Evolutionary conservation across 2,797 vertebrate genomes (phyloP).

Genomic region (Eleutherodactylus coqui): DNA sequence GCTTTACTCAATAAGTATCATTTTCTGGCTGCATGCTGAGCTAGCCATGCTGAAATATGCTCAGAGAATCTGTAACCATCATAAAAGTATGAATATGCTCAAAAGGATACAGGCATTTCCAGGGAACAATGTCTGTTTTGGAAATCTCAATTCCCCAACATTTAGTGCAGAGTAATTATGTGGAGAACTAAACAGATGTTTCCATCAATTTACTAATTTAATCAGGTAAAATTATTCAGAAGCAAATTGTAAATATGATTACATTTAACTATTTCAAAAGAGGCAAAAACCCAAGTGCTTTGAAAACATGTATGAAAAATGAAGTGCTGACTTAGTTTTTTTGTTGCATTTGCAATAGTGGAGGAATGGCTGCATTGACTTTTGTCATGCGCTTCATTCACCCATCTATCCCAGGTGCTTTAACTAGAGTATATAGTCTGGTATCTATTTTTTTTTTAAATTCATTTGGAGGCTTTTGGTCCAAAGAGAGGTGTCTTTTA

Average conservation of each 20-base stretch:
- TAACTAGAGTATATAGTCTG: no score
- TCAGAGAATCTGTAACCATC: slow-evolving; percentile 12
- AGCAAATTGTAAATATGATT: slow-evolving; percentile 56
- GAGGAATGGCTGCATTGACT: no score
- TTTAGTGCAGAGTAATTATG: slow-evolving; percentile 52
- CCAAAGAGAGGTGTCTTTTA: no score
- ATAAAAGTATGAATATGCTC: slow-evolving; percentile 18
- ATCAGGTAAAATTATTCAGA: slow-evolving; percentile 55
- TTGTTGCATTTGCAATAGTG: no score
- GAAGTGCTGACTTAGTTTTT: no score
- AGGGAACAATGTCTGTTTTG: slow-evolving; percentile 43
- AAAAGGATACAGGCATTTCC: background rate
- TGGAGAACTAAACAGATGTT: slow-evolving; percentile 55
- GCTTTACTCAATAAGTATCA: slow-evolving; percentile 30
- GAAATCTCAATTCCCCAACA: slow-evolving; percentile 52
- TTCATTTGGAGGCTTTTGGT: no score
- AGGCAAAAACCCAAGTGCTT: slow-evolving; percentile 31
- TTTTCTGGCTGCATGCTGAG: slow-evolving; percentile 31
- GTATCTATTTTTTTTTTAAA: no score
- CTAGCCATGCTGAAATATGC: slow-evolving; percentile 25
- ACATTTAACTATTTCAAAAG: slow-evolving; percentile 43
- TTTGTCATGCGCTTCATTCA: no score
- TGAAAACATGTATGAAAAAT: no score
- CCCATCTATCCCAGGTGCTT: no score
- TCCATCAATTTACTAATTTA: slow-evolving; percentile 58